phyloP scores from a whole-genome alignment of 2,888 invertebrate genomes.

The Andrena marginata region DNA sequence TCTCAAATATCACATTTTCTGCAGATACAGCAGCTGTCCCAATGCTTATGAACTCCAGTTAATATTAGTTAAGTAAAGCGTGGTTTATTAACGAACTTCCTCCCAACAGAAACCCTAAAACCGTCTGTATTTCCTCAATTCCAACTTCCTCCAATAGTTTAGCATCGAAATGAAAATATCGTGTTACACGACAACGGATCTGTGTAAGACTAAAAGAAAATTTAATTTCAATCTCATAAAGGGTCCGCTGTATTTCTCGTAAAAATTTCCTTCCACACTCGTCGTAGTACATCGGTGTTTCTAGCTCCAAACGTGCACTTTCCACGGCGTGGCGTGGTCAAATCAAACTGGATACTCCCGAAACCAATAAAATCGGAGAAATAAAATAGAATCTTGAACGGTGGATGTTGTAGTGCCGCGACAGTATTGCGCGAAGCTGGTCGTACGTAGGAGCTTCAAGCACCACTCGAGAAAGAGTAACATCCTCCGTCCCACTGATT shows the following conservation, averaged over 20 bases:
- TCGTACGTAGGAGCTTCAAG: background rate
- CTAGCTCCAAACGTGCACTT: background rate
- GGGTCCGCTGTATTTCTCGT: background rate
- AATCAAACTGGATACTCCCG: background rate
- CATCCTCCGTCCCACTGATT: background rate
- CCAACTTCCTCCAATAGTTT: too few relatives aligned
- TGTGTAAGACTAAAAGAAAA: too few relatives aligned
- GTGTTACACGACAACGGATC: too few relatives aligned
- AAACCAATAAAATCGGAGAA: background rate
- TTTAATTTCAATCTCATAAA: too few relatives aligned
- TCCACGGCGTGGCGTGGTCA: background rate
- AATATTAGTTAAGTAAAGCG: too few relatives aligned
- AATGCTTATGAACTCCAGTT: too few relatives aligned
- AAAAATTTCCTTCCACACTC: background rate
- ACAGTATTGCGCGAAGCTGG: background rate
- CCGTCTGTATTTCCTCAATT: too few relatives aligned
- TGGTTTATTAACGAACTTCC: too few relatives aligned
- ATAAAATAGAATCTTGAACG: background rate
- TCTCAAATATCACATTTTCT: too few relatives aligned
- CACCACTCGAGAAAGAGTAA: background rate
- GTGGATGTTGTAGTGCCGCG: background rate
- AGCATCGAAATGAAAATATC: too few relatives aligned
- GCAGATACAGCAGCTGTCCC: too few relatives aligned
- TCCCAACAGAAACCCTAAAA: too few relatives aligned
- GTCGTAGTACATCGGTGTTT: background rate